Conservation (phyloP, 2,888 invertebrate genomes). For the Argynnis bischoffii region DNA sequence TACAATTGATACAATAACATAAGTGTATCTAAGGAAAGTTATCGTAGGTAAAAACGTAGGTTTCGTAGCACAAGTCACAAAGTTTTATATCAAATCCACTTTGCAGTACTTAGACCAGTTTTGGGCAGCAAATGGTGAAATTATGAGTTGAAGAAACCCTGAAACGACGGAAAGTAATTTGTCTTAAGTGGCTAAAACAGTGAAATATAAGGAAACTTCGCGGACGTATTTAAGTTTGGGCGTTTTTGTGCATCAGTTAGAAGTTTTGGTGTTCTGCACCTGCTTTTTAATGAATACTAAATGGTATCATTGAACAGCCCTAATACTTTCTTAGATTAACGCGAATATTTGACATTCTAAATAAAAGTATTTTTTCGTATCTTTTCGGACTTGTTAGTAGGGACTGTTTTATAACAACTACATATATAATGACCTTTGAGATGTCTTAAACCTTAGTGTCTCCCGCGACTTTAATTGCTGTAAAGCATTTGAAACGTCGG, state of each 20-base stretch:
- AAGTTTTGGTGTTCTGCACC: constrained; percentile 35
- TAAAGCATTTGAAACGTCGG: too few relatives aligned
- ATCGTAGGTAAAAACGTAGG: too few relatives aligned
- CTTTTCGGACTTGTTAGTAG: too few relatives aligned
- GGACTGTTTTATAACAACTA: too few relatives aligned
- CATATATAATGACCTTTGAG: too few relatives aligned
- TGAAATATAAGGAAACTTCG: constrained; percentile 75
- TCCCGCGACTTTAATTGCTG: too few relatives aligned
- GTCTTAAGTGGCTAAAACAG: constrained; percentile 73
- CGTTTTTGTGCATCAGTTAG: constrained; percentile 35
- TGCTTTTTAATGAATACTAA: constrained; percentile 36
- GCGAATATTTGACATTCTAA: too few relatives aligned
- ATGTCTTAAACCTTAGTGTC: too few relatives aligned
- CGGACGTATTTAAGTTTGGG: constrained; percentile 69
- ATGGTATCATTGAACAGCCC: constrained; percentile 26
- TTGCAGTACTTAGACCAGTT: constrained; percentile 34
- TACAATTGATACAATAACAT: too few relatives aligned
- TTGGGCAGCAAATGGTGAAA: constrained; percentile 63
- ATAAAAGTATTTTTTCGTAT: too few relatives aligned
- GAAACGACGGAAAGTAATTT: constrained; percentile 64
- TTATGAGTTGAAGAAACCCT: constrained; percentile 61
- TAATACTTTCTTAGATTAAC: neutral
- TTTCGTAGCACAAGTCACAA: constrained; percentile 15
- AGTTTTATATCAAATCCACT: constrained; percentile 27
- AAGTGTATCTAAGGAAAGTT: too few relatives aligned